phyloP scores from a whole-genome alignment of 2,888 invertebrate species.

The Salticus scenicus region DNA sequence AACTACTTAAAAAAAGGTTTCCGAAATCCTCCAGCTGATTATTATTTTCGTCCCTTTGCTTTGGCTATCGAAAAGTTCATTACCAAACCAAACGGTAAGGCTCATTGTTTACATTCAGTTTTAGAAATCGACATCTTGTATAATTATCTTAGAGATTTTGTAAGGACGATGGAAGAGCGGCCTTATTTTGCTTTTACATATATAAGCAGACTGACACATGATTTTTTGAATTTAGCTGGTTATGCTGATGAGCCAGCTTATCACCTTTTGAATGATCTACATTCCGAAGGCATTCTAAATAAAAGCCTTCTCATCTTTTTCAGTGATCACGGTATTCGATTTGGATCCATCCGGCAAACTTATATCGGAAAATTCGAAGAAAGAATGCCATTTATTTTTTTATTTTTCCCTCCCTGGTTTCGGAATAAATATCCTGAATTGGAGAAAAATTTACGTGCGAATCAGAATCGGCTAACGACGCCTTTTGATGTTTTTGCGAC shows the following conservation, averaged over 20 bases:
- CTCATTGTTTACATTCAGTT: slow-evolving; percentile 1
- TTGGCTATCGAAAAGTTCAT: slow-evolving; percentile 73
- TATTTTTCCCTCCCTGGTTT: slow-evolving; percentile 85
- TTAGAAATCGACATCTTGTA: slow-evolving; percentile 11
- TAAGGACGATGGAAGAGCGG: slow-evolving; percentile 16
- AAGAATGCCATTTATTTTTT: slow-evolving; percentile 86
- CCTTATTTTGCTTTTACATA: slow-evolving; percentile 74
- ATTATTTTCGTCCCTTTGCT: slow-evolving; percentile 74
- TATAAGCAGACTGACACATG: slow-evolving; percentile 75
- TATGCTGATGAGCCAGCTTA: slow-evolving; percentile 74
- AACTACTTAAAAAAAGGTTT: slow-evolving; percentile 75
- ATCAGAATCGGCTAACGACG: slow-evolving; percentile 84
- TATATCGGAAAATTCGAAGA: slow-evolving; percentile 85
- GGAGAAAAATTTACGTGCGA: slow-evolving; percentile 81
- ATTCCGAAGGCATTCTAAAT: slow-evolving; percentile 79
- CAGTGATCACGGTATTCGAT: slow-evolving; percentile 76
- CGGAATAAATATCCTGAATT: slow-evolving; percentile 80
- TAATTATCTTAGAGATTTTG: slow-evolving; percentile 24
- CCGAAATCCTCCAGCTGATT: slow-evolving; percentile 74
- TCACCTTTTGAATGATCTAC: slow-evolving; percentile 79
- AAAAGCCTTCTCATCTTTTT: slow-evolving; percentile 71
- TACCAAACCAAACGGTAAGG: background rate
- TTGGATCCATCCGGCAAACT: slow-evolving; percentile 74
- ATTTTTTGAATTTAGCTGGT: slow-evolving; percentile 74
- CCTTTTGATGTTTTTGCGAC: slow-evolving; percentile 90